Conservation (phyloP, 2,113 vertebrate species). For the Megatriorchis doriae region DNA sequence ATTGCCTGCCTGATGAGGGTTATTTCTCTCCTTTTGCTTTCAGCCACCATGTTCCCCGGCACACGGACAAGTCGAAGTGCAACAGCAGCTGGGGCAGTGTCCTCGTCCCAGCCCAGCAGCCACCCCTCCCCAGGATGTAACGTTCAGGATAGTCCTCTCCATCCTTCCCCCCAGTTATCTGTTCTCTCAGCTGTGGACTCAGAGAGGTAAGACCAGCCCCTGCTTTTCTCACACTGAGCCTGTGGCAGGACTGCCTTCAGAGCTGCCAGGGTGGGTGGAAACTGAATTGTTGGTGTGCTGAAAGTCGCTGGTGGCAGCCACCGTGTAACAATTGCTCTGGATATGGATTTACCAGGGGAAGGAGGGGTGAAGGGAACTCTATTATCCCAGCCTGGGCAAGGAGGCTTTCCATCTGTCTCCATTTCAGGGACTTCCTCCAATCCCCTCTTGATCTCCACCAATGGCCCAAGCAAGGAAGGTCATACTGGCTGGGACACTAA, state of each 20-base stretch:
- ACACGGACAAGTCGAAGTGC: conserved; percentile 64
- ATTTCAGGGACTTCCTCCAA: not conserved
- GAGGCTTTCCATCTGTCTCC: not conserved
- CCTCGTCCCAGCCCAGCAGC: conserved; percentile 68
- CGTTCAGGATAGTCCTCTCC: conserved; percentile 70
- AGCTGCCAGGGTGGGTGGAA: conserved; percentile 21
- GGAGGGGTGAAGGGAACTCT: not conserved
- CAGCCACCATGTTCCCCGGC: conserved; percentile 71
- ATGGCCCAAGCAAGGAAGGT: not conserved
- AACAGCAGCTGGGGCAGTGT: conserved; percentile 62
- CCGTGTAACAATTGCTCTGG: not conserved
- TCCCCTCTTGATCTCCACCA: not conserved
- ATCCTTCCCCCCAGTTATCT: conserved; percentile 68
- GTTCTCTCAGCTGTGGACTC: conserved; percentile 66
- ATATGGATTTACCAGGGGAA: not conserved
- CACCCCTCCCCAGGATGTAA: conserved; percentile 72
- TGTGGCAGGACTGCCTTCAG: not conserved
- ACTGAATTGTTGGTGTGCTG: not conserved
- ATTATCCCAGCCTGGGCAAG: not conserved
- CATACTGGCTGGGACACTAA: not conserved
- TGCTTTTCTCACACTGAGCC: not conserved
- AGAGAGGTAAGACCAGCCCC: conserved; percentile 73
- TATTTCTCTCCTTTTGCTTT: conserved; percentile 49
- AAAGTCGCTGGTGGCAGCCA: not conserved
- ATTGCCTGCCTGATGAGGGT: not conserved